Conservation (phyloP, 1,140 invertebrate genomes). For the Oscheius sp. region DNA sequence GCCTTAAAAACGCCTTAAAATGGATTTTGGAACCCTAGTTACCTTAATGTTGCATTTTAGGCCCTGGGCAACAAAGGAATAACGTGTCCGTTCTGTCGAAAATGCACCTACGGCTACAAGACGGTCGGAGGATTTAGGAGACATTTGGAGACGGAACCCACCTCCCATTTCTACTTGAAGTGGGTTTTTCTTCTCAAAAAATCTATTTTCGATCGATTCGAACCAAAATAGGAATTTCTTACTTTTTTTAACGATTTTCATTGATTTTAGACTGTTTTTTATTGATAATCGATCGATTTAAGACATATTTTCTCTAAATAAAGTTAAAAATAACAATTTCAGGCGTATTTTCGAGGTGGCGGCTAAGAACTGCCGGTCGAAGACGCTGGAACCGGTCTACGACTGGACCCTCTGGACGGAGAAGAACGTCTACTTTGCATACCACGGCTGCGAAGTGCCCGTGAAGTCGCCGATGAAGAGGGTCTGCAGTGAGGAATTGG, state of each 20-base stretch:
- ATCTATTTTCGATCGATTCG: too few species aligned
- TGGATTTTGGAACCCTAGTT: too few species aligned
- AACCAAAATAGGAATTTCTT: too few species aligned
- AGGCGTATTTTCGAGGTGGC: conserved; percentile 27
- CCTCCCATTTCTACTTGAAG: conserved; percentile 19
- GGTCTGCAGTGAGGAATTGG: not conserved
- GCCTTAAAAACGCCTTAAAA: too few species aligned
- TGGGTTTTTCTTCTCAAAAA: not conserved
- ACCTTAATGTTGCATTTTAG: not conserved
- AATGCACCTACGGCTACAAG: conserved; percentile 36
- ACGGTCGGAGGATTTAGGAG: conserved; percentile 24
- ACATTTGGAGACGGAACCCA: conserved; percentile 4
- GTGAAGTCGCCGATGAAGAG: conserved; percentile 14
- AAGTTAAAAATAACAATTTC: too few species aligned
- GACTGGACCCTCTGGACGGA: conserved; percentile 21
- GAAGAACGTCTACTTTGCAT: conserved; percentile 17
- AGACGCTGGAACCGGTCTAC: conserved; percentile 10
- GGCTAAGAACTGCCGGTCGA: conserved; percentile 17
- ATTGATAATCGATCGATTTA: too few species aligned
- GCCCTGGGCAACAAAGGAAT: not conserved
- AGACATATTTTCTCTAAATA: too few species aligned
- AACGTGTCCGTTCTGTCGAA: conserved; percentile 32
- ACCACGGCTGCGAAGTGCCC: conserved; percentile 25
- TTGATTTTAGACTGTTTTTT: too few species aligned
- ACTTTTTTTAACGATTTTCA: too few species aligned